phyloP scores from a whole-genome alignment of 2,888 invertebrate species.

The Catocala fraxini region DNA sequence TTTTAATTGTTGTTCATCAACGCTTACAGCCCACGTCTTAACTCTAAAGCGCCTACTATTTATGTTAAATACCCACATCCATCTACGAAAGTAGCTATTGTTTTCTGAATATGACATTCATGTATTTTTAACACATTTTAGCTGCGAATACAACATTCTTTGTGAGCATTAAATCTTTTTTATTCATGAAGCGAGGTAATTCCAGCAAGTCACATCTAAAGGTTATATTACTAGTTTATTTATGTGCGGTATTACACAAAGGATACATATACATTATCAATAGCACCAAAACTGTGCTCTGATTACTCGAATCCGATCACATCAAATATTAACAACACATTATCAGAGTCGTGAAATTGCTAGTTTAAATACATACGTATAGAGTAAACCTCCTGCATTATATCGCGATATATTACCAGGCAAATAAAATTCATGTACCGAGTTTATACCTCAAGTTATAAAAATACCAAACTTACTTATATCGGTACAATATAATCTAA shows the following conservation, averaged over 20 bases:
- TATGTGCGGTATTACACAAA: neutral
- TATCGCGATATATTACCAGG: no score
- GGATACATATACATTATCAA: conserved; percentile 1
- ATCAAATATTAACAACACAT: conserved; percentile 30
- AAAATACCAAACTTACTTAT: conserved; percentile 4
- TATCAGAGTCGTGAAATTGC: conserved; percentile 26
- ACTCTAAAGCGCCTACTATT: conserved; percentile 4
- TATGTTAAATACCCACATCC: conserved; percentile 3
- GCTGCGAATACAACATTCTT: conserved; percentile 1
- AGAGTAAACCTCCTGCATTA: no score
- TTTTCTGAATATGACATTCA: neutral
- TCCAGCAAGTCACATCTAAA: neutral
- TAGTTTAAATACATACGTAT: conserved; percentile 14
- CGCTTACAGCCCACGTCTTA: conserved; percentile 5
- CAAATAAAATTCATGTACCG: neutral
- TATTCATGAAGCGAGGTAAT: neutral
- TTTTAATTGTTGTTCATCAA: conserved; percentile 18
- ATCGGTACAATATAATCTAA: neutral
- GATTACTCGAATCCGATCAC: conserved; percentile 22
- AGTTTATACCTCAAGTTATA: neutral
- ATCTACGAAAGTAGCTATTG: conserved; percentile 1
- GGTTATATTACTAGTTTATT: neutral
- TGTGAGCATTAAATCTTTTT: neutral
- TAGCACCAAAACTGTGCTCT: conserved; percentile 10
- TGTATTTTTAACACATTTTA: neutral